phyloP scores from a whole-genome alignment of 2,888 invertebrate genomes.

The Xanthia icteritia region DNA sequence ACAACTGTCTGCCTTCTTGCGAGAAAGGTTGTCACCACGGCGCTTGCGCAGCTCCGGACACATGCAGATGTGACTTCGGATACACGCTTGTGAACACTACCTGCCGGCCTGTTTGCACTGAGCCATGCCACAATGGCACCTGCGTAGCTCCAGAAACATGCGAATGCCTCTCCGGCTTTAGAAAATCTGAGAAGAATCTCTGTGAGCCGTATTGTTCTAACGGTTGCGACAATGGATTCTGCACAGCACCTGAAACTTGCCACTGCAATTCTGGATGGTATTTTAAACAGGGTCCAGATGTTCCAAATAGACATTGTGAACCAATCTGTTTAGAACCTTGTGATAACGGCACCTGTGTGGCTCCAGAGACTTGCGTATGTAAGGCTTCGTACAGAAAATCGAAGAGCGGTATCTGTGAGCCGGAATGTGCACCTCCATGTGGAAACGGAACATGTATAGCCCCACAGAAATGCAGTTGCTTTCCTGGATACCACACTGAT shows the following conservation, averaged over 20 bases:
- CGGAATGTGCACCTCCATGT: constrained; percentile 23
- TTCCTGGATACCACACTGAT: constrained; percentile 64
- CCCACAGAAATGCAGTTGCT: constrained; percentile 71
- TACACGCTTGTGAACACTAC: constrained; percentile 30
- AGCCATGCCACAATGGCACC: constrained; percentile 53
- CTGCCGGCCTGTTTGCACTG: constrained; percentile 59
- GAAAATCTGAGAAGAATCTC: constrained; percentile 36
- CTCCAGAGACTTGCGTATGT: constrained; percentile 72
- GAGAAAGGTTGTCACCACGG: constrained; percentile 68
- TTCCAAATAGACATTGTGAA: constrained; percentile 51
- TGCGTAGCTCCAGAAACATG: constrained; percentile 61
- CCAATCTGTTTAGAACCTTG: constrained; percentile 76
- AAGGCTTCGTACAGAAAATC: constrained; percentile 40
- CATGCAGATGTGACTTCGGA: constrained; percentile 60
- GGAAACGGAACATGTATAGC: constrained; percentile 67
- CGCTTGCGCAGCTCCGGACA: constrained; percentile 68
- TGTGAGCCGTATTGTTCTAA: constrained; percentile 55
- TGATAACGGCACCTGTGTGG: constrained; percentile 65
- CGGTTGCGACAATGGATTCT: constrained; percentile 56
- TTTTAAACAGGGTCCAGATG: constrained; percentile 6
- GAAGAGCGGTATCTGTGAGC: constrained; percentile 39
- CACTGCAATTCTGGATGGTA: constrained; percentile 56
- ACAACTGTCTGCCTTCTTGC: constrained; percentile 54
- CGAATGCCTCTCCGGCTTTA: constrained; percentile 45
- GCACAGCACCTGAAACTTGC: constrained; percentile 59